phyloP scores from a whole-genome alignment of 2,797 vertebrate genomes.

The Hippopotamyrus pictus region DNA sequence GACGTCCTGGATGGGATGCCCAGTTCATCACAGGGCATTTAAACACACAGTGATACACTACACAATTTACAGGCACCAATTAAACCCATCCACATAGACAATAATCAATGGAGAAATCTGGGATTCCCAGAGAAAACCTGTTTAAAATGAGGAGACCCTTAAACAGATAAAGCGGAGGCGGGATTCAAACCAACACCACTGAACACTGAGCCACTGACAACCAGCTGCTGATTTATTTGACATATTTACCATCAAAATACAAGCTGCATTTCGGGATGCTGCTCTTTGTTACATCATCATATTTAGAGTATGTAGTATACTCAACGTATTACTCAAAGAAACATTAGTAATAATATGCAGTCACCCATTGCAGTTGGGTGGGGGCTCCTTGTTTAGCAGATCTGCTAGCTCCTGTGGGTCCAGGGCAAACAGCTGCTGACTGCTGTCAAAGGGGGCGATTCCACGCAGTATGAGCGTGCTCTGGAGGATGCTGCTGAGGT shows the following conservation, averaged over 20 bases:
- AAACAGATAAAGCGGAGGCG: background rate
- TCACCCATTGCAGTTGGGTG: slow-evolving; percentile 54
- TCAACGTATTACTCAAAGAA: background rate
- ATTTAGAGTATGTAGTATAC: background rate
- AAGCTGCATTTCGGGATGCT: background rate
- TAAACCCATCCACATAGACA: background rate
- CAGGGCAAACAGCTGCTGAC: slow-evolving; percentile 48
- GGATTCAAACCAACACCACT: background rate
- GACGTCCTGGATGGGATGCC: background rate
- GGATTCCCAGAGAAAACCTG: background rate
- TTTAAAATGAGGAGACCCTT: background rate
- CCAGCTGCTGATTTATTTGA: background rate
- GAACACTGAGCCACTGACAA: background rate
- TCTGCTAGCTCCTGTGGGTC: slow-evolving; percentile 47
- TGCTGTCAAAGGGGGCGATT: slow-evolving; percentile 51
- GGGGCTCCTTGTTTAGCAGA: slow-evolving; percentile 41
- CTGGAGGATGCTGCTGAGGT: slow-evolving; percentile 65
- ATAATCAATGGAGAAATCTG: background rate
- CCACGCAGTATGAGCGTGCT: slow-evolving; percentile 59
- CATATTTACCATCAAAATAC: background rate
- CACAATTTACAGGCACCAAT: background rate
- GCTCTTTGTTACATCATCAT: background rate
- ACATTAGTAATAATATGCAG: background rate
- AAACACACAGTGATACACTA: background rate
- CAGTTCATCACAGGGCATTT: background rate